Percentiles rank a stretch among this genome's conserved stretches.
phyloP scores from a whole-genome alignment of 2,888 invertebrate species.

The Ceraclea dissimilis region DNA sequence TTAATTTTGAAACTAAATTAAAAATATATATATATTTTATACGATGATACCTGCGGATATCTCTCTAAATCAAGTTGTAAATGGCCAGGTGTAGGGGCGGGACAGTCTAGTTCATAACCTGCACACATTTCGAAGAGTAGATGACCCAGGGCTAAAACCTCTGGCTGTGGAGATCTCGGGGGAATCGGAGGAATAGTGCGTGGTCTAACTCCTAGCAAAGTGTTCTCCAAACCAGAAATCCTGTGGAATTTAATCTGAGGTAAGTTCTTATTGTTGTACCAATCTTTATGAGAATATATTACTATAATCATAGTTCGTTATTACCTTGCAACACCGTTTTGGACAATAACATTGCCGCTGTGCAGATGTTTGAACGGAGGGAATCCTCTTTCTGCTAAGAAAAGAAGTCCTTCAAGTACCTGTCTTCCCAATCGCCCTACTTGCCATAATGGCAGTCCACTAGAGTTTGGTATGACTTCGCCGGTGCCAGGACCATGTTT shows the following conservation, averaged over 20 bases:
- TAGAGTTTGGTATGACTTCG: not conserved
- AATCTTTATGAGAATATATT: too few relatives aligned
- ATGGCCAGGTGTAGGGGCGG: slow-evolving; percentile 67
- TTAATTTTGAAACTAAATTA: too few relatives aligned
- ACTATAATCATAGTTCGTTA: not conserved
- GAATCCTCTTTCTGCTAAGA: slow-evolving; percentile 80
- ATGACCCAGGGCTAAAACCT: slow-evolving; percentile 64
- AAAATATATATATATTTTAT: not conserved
- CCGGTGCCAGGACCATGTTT: slow-evolving; percentile 64
- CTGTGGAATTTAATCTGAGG: too few relatives aligned
- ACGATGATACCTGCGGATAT: slow-evolving; percentile 57
- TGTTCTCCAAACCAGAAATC: slow-evolving; percentile 81
- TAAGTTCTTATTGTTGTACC: too few relatives aligned
- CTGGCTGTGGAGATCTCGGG: slow-evolving; percentile 38
- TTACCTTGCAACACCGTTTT: slow-evolving; percentile 85
- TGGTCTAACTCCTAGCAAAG: slow-evolving; percentile 67
- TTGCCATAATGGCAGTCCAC: slow-evolving; percentile 66
- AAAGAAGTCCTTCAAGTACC: slow-evolving; percentile 78
- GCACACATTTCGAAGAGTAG: slow-evolving; percentile 89
- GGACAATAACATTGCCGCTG: slow-evolving; percentile 84
- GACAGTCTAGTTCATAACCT: slow-evolving; percentile 69
- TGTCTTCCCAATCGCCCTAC: slow-evolving; percentile 83
- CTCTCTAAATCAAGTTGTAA: slow-evolving; percentile 60
- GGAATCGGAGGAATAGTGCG: slow-evolving; percentile 31
- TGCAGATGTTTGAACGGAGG: slow-evolving; percentile 82